Evolutionary conservation across 2,888 invertebrate genomes (phyloP), one percentile per base, ranked within the genome.

Genomic region (Euzophera pinguis): DNA sequence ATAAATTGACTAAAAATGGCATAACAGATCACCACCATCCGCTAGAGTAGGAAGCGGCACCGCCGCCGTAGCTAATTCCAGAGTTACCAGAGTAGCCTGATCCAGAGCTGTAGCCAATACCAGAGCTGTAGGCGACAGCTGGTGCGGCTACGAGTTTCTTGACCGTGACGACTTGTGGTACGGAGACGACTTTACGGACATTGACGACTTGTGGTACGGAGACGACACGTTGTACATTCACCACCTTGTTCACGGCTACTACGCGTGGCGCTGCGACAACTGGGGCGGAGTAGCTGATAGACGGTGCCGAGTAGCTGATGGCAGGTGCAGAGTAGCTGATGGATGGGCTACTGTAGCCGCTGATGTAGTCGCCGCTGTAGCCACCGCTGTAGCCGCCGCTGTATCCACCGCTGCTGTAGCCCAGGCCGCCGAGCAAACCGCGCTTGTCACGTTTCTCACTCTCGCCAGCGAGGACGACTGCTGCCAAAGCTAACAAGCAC

Each of bases 141-240:
- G 56, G 57, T 13, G 71, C 65, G 42, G 81, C 66, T 50, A 83
- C 75, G 43, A 79, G 70, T 58, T 69, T 66, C 64, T 82, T 83
- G 52, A 81, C 78, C 50, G 80, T 69, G 61, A 81, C 72, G 57
- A 77, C 78, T 63, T 75, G 73, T n/a, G 75, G 78, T 55, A 75
- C 75, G 47, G 73, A 69, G 57, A 84, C 72, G 35, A 77, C 64
- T 56, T 75, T 81, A 56, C 68, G 75, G n/a, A 77, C 75, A 35
- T 63, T 61, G 37, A 78, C 66, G 8, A 75, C 71, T 54, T 75
- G 71, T 7, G 80, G 77, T 17, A 71, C 72, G 34, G 64, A 61
- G 38, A 75, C 67, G 14, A 73, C 69, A 54, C 65, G 69, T 16
- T 64, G 66, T 1, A 75, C 69, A 59, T 67, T 69, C 43, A 81